phyloP scores from a whole-genome alignment of 2,888 invertebrate species.

The Rhyacophila evoluta region DNA sequence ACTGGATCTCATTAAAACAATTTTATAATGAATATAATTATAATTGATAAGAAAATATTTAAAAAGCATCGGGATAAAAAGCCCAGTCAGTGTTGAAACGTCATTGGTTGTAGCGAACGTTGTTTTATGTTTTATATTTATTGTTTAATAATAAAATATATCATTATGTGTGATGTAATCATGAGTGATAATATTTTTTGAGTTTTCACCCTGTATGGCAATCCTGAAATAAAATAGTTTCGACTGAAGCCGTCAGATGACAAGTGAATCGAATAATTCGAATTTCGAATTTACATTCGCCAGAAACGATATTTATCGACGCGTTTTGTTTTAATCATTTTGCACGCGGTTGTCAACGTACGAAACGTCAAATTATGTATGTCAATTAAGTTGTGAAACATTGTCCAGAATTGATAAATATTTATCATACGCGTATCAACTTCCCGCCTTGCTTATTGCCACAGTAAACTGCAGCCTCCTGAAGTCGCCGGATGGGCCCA shows the following conservation, averaged over 20 bases:
- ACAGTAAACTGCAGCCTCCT: conserved; percentile 22
- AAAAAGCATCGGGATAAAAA: no score
- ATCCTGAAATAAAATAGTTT: neutral
- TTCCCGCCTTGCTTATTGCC: conserved; percentile 19
- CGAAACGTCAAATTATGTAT: neutral
- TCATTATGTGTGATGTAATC: no score
- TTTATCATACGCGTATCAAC: conserved; percentile 14
- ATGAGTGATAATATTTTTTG: no score
- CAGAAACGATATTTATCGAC: neutral
- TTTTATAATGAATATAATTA: no score
- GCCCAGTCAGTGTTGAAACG: no score
- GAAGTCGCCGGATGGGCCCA: conserved; percentile 7
- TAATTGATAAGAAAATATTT: no score
- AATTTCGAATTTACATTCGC: neutral
- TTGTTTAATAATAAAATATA: no score
- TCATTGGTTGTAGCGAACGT: no score
- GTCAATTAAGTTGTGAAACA: conserved; percentile 19
- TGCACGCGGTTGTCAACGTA: neutral
- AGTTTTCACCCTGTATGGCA: neutral
- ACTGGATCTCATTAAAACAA: no score
- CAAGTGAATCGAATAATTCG: neutral
- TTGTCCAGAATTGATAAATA: conserved; percentile 24
- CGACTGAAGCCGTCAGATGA: conserved; percentile 2
- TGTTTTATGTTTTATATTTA: no score
- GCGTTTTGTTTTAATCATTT: conserved; percentile 6